These are phyloP conservation scores for Mobula hypostoma DNA, from an alignment of 2,113 vertebrate genomes.

Conservation along the genomic window DNA sequence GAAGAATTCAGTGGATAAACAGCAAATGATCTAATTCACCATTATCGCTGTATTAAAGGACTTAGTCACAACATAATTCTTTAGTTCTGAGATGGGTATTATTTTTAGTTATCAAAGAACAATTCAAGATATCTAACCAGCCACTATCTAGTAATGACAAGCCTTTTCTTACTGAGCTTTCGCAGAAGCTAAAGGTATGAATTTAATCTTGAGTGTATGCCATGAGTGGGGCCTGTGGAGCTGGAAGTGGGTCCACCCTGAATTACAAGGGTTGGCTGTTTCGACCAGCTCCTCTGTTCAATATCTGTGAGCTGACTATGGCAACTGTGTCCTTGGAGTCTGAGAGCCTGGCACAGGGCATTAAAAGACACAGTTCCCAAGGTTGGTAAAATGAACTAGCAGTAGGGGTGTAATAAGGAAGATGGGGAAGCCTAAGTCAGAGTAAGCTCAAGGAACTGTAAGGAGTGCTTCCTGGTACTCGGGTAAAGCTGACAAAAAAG, in stretches of 20 bases:
- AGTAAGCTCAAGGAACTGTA: too few relatives aligned
- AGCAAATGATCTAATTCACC: neutral
- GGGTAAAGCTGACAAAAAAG: neutral
- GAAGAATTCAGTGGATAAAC: neutral
- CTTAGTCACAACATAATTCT: neutral
- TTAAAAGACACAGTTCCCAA: too few relatives aligned
- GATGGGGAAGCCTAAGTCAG: too few relatives aligned
- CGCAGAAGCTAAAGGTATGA: neutral
- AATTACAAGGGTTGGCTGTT: neutral
- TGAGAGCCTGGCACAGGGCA: neutral
- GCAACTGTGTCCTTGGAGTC: neutral
- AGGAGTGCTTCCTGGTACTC: neutral
- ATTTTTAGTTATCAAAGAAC: conserved; percentile 10
- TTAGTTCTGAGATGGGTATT: neutral
- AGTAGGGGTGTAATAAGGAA: too few relatives aligned
- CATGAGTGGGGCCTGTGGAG: neutral
- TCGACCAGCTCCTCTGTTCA: neutral
- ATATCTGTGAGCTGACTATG: neutral
- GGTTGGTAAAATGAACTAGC: too few relatives aligned
- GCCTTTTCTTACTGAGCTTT: neutral
- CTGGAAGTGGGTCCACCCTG: neutral
- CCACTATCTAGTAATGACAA: neutral
- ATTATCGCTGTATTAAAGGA: neutral
- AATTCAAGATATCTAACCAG: neutral
- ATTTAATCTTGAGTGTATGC: neutral